Evolutionary conservation across 2,797 vertebrate genomes (phyloP), one percentile per base, ranked within the genome.

Genomic region (Toxotes lorentzi): DNA sequence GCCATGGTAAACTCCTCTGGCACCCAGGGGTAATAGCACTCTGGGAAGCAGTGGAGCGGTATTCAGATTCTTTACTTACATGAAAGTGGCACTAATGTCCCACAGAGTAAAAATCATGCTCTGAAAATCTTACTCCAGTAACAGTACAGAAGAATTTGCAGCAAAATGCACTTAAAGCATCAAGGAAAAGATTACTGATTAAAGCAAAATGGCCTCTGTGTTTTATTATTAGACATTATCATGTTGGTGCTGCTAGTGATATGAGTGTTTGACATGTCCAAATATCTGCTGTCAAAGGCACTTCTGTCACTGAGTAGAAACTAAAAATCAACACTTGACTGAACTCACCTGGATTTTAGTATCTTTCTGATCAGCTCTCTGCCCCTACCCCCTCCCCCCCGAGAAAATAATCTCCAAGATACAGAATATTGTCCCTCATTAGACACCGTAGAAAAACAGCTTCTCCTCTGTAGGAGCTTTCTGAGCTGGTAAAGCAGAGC

Each of bases 401-500:
- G 9, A 62, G 51, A 38, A 35, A n/a, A 58, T 13, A 34, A 63
- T 63, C 68, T 73, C 69, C 4, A 78, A 80, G 70, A 69, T 38
- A 27, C 14, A 60, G n/a, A 3, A 19, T 5, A 21, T 54, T 73
- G 67, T 69, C 61, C 65, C 57, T 77, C 54, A 5, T 21, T 0
- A 8, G 41, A 41, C 73, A 34, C 63, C 7, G 34, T 68, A 70
- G 81, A 63, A 72, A 79, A 78, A 79, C 2, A 30, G 48, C 61
- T 65, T 69, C 4, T 64, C 30, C 58, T 79, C 41, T 48, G 63
- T 32, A 41, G 65, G 72, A 78, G 78, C 57, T 92, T 83, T 85
- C 68, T 78, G 67, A 84, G 84, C 78, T 24, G 75, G 60, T 61
- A 82, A 69, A 77, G 79, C 78, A 85, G 63, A 82, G 82, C 62